Evolutionary conservation across 2,113 vertebrate genomes (phyloP), one percentile per base, ranked within the genome.

Genomic region (Gallinago media): DNA sequence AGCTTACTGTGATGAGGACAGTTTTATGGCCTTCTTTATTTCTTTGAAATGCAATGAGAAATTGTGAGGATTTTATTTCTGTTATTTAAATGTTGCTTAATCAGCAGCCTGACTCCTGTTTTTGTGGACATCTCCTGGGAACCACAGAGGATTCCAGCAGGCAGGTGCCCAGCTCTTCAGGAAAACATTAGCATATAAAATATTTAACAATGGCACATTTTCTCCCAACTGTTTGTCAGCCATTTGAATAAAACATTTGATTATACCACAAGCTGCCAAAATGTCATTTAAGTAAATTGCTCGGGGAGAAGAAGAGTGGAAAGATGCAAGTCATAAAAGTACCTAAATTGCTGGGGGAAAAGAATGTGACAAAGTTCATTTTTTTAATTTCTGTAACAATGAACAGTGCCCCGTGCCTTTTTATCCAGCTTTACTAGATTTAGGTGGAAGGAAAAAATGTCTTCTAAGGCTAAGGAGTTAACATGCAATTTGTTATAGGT

Each of bases 121-220:
- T 85, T 52, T 72, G 56, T 62, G 56, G 79, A 9, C 36, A 54
- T 91, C 90, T 95, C 89, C 72, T 32, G 47, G 78, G 85, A 89
- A 84, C 63, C 6, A 1, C 34, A 85, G 83, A 87, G 44, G 62
- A 56, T 27, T 91, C 67, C 76, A 81, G 76, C 55, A 95, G 91
- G 79, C 63, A 93, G 94, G 68, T 96, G 68, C 83, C 80, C 83
- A 89, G 83, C 72, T 67, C 21, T 55, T 90, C 88, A 95, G 82
- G 65, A 88, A 84, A 94, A 78, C 27, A 84, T 77, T 63, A 79
- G 44, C 44, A 15, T 84, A 32, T 74, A 34, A 86, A 88, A 81
- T 61, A 91, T 78, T 84, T 81, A 73, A 81, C 82, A 78, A 31
- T 13, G 31, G 40, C 36, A 38, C n/a, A 56, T 93, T 90, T 94